Conservation (phyloP, 2,113 vertebrate genomes). For the Cinclus cinclus region DNA sequence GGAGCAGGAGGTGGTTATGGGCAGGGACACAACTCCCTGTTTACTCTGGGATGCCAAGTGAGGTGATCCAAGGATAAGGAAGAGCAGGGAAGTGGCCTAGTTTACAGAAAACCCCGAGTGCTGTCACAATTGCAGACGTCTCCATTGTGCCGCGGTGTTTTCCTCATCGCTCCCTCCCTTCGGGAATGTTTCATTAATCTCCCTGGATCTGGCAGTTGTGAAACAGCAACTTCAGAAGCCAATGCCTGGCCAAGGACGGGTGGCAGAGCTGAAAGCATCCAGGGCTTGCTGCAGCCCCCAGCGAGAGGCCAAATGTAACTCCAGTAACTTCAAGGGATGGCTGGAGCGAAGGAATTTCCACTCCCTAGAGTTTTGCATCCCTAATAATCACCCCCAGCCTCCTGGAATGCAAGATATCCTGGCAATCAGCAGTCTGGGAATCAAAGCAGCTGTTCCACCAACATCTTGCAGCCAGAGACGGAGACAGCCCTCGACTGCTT, state of each 20-base stretch:
- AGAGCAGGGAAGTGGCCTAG: slow-evolving; percentile 9
- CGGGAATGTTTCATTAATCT: slow-evolving; percentile 1
- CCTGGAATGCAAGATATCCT: neutral
- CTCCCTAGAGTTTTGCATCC: neutral
- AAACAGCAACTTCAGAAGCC: neutral
- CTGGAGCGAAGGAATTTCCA: neutral
- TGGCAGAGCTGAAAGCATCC: neutral
- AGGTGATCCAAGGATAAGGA: slow-evolving; percentile 64
- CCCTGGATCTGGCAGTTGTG: neutral
- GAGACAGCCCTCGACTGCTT: neutral
- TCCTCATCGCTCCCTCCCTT: neutral
- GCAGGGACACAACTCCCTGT: neutral
- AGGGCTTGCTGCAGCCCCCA: neutral
- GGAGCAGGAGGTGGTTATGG: neutral
- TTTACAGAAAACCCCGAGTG: neutral
- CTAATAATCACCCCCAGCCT: neutral
- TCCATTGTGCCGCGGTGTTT: neutral
- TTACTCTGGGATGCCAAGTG: neutral
- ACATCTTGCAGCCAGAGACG: neutral
- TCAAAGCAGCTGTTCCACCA: slow-evolving; percentile 48
- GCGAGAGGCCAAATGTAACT: neutral
- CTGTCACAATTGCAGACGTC: neutral
- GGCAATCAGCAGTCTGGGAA: neutral
- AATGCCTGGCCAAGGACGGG: neutral
- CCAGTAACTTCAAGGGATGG: neutral